These are phyloP conservation scores for Gibbula magus DNA, from an alignment of 2,888 invertebrate genomes.

Conservation along the genomic window DNA sequence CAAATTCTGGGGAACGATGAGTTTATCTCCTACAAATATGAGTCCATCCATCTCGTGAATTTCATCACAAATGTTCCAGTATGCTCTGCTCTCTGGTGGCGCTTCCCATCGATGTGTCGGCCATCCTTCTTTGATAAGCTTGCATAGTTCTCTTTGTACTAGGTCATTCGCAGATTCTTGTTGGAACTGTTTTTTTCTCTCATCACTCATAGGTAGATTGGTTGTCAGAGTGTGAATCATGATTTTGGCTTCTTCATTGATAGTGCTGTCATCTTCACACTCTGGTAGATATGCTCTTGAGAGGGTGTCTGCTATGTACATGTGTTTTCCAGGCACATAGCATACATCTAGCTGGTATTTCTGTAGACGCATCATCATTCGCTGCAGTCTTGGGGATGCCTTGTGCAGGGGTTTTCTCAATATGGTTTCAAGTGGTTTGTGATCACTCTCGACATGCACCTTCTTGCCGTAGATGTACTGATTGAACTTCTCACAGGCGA, in stretches of 20 bases:
- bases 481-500: conserved; percentile 36
- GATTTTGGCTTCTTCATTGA: neutral
- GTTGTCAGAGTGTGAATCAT: neutral
- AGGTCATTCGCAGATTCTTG: no score
- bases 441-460: no score
- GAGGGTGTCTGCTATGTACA: neutral
- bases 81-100: neutral
- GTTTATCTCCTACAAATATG: neutral
- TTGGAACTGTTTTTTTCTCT: no score
- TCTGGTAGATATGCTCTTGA: neutral
- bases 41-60: neutral
- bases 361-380: neutral
- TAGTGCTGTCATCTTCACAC: neutral
- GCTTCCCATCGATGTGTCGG: no score
- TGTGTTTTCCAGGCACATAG: neutral
- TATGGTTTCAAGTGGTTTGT: no score
- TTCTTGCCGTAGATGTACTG: no score
- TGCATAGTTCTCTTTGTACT: no score
- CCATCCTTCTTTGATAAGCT: no score
- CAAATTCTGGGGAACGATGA: neutral
- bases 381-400: neutral
- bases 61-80: neutral
- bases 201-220: neutral
- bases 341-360: neutral
- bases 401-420: no score